Percentiles rank a stretch among this genome's conserved stretches.
These are phyloP conservation scores for Apis florea DNA, from an alignment of 1,140 invertebrate genomes.

Conservation along the genomic window DNA sequence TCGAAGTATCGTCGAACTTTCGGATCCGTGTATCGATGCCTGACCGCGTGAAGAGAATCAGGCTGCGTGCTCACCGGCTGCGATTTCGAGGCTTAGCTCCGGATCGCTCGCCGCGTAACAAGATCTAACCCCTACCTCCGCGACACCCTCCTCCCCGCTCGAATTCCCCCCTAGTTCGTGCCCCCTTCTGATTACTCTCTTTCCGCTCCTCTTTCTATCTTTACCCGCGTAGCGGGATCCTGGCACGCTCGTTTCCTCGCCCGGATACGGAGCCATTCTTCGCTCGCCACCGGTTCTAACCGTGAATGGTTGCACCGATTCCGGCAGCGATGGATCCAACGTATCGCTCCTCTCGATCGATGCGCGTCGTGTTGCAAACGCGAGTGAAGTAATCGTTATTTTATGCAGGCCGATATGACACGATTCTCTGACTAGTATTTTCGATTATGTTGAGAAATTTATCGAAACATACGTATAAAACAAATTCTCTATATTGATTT, in stretches of 20 bases:
- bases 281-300: not conserved
- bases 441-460: no score
- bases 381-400: no score
- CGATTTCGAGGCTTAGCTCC: conserved; percentile 8
- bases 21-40: conserved; percentile 22
- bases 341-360: no score
- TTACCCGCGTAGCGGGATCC: conserved; percentile 50
- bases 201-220: conserved; percentile 54
- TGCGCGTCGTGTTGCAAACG: no score
- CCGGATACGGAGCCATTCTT: not conserved
- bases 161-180: conserved; percentile 41
- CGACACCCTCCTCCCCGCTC: conserved; percentile 35
- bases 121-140: conserved; percentile 53
- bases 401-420: no score
- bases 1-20: not conserved
- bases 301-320: no score
- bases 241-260: conserved; percentile 38
- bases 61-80: conserved; percentile 7
- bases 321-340: no score
- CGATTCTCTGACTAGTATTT: no score
- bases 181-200: conserved; percentile 43
- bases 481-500: no score
- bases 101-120: conserved; percentile 46
- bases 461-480: no score
- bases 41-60: conserved; percentile 13